Evolutionary conservation across 2,113 vertebrate species (phyloP).

Genomic region (Anthoscopus minutus): DNA sequence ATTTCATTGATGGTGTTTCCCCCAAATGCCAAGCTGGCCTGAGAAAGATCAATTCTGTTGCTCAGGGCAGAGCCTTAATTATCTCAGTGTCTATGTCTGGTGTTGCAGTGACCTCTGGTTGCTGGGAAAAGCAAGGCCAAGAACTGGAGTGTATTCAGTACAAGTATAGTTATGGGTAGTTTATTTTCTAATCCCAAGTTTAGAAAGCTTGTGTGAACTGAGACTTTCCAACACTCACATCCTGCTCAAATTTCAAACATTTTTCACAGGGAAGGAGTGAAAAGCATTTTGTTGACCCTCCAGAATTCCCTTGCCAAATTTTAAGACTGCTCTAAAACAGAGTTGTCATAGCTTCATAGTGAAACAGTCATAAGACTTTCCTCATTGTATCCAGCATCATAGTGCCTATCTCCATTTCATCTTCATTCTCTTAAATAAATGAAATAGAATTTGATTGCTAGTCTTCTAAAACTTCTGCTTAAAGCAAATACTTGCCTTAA

Average conservation of each 20-base stretch:
- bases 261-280: conserved; percentile 21
- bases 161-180: background rate
- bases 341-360: background rate
- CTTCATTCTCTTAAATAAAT: background rate
- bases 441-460: background rate
- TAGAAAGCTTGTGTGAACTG: conserved; percentile 1
- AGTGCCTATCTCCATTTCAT: background rate
- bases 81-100: background rate
- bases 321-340: background rate
- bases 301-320: background rate
- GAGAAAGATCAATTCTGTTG: background rate
- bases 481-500: background rate
- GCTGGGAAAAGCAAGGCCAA: background rate
- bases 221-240: background rate
- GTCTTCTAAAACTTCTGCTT: background rate
- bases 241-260: conserved; percentile 15
- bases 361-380: background rate
- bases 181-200: background rate
- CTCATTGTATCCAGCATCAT: background rate
- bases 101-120: background rate
- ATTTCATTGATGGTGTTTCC: background rate
- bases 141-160: background rate
- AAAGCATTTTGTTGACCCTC: conserved; percentile 6
- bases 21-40: background rate
- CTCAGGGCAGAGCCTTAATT: background rate